Evolutionary conservation across 1,140 invertebrate genomes (phyloP), one percentile per base, ranked within the genome.

Genomic region (Cydia splendana): DNA sequence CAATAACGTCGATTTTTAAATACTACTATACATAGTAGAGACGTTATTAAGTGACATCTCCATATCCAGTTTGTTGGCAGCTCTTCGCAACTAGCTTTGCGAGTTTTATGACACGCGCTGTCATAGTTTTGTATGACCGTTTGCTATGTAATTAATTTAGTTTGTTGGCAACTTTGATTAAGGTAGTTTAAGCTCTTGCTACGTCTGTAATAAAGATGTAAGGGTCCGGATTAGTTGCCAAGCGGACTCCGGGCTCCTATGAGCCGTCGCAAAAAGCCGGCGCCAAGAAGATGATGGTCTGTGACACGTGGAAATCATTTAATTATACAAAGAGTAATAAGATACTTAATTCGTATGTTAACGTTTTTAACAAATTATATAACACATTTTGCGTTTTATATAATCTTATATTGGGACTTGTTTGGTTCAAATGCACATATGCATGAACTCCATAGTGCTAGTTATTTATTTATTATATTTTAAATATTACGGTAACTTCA

Each of bases 81-180:
- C 57, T 62, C 57, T 57, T 57, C n/a, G 20, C 57, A 62, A 57
- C 15, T 57, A 62, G 57, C 24, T 62, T 24, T 6, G 7, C 57
- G 20, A 62, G 57, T 62, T 62, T 62, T 62, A 62, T 62, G 57
- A 62, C 57, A 62, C 20, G 57, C 18, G 57, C 57, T 24, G 15
- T 10, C 57, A 24, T 24, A 62, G 57, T 24, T 62, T 62, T 62
- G 57, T 62, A 62, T 62, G 57, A 5, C 57, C 57, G 57, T 62
- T 62, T 7, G 57, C 57, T 18, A 62, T 62, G 57, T 62, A 62
- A 62, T 62, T 62, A 62, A 62, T 24, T 62, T 62, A 62, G 57
- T 62, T 62, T 62, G 57, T 62, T 62, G 57, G 20, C 57, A 62
- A 62, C 57, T 62, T 7, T 62, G 57, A 62, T 62, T 62, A 62